Percentiles rank a stretch among this genome's conserved stretches.
phyloP scores from a whole-genome alignment of 2,888 invertebrate genomes.

The Panorpa germanica region DNA sequence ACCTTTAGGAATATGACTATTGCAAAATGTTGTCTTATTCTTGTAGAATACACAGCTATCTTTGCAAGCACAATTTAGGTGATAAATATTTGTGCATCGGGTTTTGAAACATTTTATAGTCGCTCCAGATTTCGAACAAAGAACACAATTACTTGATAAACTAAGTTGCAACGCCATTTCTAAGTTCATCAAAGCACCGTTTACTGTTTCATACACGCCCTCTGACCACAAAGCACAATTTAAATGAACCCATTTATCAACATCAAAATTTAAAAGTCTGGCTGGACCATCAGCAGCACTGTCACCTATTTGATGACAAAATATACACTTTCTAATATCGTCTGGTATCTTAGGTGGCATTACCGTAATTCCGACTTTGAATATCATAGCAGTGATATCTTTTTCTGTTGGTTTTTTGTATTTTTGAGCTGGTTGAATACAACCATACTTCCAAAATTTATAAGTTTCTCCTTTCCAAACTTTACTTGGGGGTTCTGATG shows the following conservation, averaged over 20 bases:
- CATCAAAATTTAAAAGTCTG: conserved; percentile 84
- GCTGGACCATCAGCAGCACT: conserved; percentile 83
- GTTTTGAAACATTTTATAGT: conserved; percentile 91
- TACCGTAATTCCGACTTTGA: conserved; percentile 60
- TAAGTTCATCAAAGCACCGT: conserved; percentile 89
- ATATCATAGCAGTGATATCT: conserved; percentile 56
- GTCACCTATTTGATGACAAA: conserved; percentile 79
- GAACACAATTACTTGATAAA: conserved; percentile 57
- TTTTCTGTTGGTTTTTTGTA: conserved; percentile 61
- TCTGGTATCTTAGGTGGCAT: conserved; percentile 52
- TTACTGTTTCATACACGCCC: conserved; percentile 91
- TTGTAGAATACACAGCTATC: conserved; percentile 91
- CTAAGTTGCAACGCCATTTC: conserved; percentile 76
- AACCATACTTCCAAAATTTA: conserved; percentile 51
- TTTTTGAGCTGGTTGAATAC: conserved; percentile 44
- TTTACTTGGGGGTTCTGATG: conserved; percentile 24
- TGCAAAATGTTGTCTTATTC: conserved; percentile 89
- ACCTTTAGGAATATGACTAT: conserved; percentile 67
- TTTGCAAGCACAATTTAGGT: conserved; percentile 86
- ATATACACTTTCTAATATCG: conserved; percentile 70
- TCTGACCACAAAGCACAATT: conserved; percentile 98
- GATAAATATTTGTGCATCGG: conserved; percentile 81
- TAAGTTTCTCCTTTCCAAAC: conserved; percentile 50
- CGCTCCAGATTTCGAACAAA: conserved; percentile 77
- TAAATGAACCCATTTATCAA: conserved; percentile 94